Base-by-base conservation (phyloP, 64 coral and sea anemone genomes). In the Porites australiensis region DNA sequence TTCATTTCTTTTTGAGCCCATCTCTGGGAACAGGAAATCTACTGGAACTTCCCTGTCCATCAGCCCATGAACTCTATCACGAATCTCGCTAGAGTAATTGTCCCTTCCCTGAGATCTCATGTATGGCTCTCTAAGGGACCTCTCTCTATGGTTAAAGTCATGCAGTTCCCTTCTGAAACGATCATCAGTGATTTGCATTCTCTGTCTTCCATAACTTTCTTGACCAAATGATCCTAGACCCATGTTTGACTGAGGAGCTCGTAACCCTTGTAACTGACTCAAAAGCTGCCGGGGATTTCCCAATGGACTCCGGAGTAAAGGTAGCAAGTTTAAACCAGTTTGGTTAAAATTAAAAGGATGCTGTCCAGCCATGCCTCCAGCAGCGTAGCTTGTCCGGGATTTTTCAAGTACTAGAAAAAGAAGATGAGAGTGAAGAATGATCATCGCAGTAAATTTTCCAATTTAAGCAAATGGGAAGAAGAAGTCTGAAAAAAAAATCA, bases 271-370 rank as follows among this genome's bases (percentile, higher is more conserved):
- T 19, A 84, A 18, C 3, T 48, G 37, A 4, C 21, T 48, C 13
- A 68, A 2, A 51, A 84, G 48, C 45, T 84, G 61, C 64, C 51
- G 81, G 18, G 81, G 47, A 68, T 84, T 84, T 48, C 62, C 81
- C 46, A 51, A 69, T 8, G 45, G 6, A 68, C 53, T 84, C 16
- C 81, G 63, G 51, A 68, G 0, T 21, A 68, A 48, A 68, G 81
- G 81, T 10, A 84, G 50, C 6, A 69, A 48, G 63, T 84, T 84
- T 13, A 84, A 11, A 13, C 81, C 63, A 84, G 46, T 7, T n/a
- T 44, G 58, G 4, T 65, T 66, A 15, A 64, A 2, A 57, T 57
- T 57, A 69, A 51, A 68, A 3, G 61, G 81, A 52, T 8, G 81
- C 37, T 63, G 37, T 50, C 81, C 14, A 20, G 37, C 81, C 81